Evolutionary conservation across 2,888 invertebrate genomes (phyloP), one percentile per base, ranked within the genome.

Genomic region (Drosophila anomalata): DNA sequence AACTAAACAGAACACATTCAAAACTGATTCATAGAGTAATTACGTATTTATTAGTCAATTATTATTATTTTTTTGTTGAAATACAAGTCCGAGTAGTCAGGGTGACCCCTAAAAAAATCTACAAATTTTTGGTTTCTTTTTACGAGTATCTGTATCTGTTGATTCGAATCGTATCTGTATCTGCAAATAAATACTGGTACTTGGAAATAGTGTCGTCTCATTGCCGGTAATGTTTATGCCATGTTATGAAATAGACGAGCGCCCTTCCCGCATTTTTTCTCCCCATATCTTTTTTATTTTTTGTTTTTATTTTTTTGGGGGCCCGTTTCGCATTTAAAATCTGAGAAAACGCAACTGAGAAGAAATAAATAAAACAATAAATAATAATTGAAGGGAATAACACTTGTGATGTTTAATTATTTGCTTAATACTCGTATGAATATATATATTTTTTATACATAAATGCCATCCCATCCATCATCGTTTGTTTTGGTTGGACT

Each of bases 171-270:
- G 39, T 71, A 46, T 50, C 54, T 53, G 12, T 58, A 47, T 62
- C 51, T 75, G 57, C 42, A 26, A 14, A 39, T 22, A 33, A 46
- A 51, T 44, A 42, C 29, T 33, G 48, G 31, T 59, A 60, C 76
- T 67, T 74, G 68, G 46, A 44, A 73, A 58, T 66, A 65, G 56
- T 80, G 81, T 54, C 65, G 46, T 70, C 58, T 78, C 81, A 70
- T 78, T 69, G 61, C 42, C 62, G 50, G 73, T 54, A 76, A 81
- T 84, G 67, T 61, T 72, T 72, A 42, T 76, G 78, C 42, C 58
- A 47, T 53, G 72, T 85, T 74, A 66, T 73, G 86, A 86, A 87
- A 88, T 75, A 70, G 83, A 71, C 83, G 83, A 83, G 83, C 83
- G 87, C 80, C 79, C 66, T 17, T 17, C 41, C 53, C 14, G 24